These are phyloP conservation scores for Alloplasta piceator DNA, from an alignment of 2,888 invertebrate genomes.

Conservation along the genomic window DNA sequence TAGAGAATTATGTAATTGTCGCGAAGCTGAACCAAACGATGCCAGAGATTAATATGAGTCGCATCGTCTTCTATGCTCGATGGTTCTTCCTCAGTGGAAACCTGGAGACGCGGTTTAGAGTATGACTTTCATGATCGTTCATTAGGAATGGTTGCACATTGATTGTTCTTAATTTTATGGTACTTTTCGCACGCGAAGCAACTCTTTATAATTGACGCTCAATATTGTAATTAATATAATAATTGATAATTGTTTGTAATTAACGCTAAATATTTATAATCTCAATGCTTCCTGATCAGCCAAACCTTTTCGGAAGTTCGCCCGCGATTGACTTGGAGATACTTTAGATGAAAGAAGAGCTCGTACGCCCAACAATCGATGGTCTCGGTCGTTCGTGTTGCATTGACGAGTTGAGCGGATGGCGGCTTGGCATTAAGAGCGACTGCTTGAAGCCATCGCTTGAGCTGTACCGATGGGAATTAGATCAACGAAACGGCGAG, in stretches of 20 bases:
- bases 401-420: constrained; percentile 70
- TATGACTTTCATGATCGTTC: too few species aligned
- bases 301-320: constrained; percentile 71
- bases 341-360: constrained; percentile 79
- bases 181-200: too few species aligned
- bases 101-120: constrained; percentile 49
- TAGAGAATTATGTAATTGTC: constrained; percentile 79
- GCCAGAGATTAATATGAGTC: constrained; percentile 76
- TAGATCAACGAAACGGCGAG: too few species aligned
- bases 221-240: too few species aligned
- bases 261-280: too few species aligned
- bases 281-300: too few species aligned
- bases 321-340: constrained; percentile 73
- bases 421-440: constrained; percentile 65
- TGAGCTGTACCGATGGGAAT: constrained; percentile 70
- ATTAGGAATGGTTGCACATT: too few species aligned
- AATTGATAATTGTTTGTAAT: too few species aligned
- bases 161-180: too few species aligned
- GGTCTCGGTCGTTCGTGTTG: constrained; percentile 75
- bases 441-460: constrained; percentile 77
- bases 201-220: too few species aligned
- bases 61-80: constrained; percentile 69
- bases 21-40: constrained; percentile 77
- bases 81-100: constrained; percentile 36
- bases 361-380: constrained; percentile 80